phyloP scores from a whole-genome alignment of 2,797 vertebrate genomes.

The Catharus ustulatus region DNA sequence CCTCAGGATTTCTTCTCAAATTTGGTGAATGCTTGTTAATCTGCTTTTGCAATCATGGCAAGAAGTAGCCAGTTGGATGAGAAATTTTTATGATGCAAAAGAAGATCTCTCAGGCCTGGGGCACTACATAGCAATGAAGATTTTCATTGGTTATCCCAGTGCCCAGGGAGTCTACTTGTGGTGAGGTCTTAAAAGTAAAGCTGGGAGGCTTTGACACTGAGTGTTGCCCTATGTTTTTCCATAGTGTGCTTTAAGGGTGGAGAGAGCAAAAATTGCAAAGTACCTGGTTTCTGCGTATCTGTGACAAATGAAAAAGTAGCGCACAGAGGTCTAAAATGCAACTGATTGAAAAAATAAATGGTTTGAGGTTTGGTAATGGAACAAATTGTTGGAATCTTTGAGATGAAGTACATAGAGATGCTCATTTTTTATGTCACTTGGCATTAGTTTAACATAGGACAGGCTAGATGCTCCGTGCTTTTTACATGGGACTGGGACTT shows the following conservation, averaged over 20 bases:
- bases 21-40: not conserved
- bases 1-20: not conserved
- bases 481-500: not conserved
- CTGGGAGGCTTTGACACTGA: too few relatives aligned
- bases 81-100: not conserved
- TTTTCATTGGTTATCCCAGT: not conserved
- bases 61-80: not conserved
- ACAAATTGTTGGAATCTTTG: not conserved
- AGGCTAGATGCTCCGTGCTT: not conserved
- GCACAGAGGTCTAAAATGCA: not conserved
- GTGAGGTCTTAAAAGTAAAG: not conserved
- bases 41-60: rapidly evolving
- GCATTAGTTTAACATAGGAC: not conserved
- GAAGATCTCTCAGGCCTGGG: not conserved
- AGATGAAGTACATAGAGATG: not conserved
- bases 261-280: not conserved
- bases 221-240: not conserved
- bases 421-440: not conserved
- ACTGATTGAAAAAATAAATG: not conserved
- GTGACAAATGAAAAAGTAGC: not conserved
- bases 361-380: not conserved
- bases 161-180: not conserved
- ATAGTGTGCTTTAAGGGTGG: not conserved
- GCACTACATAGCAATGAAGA: not conserved
- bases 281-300: not conserved